Evolutionary conservation across 2,797 vertebrate species (phyloP).

Genomic region (Balearica regulorum): DNA sequence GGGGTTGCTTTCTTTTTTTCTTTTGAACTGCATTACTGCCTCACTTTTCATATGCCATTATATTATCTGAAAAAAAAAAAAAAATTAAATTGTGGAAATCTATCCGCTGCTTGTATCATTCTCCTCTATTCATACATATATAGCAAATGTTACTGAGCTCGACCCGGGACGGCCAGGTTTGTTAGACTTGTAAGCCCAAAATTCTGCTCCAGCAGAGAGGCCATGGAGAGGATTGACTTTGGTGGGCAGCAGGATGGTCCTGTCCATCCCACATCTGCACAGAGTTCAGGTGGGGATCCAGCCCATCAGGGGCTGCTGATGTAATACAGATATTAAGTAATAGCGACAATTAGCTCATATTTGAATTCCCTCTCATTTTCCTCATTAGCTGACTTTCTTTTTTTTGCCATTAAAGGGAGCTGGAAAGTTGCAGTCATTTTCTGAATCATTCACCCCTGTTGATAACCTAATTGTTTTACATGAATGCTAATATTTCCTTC

Average conservation of each 20-base stretch:
- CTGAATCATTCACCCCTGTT: constrained; percentile 52
- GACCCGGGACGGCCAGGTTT: not conserved
- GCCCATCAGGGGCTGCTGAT: not conserved
- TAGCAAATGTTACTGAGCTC: not conserved
- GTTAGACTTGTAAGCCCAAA: not conserved
- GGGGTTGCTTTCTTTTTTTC: constrained; percentile 35
- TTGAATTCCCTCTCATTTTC: constrained; percentile 43
- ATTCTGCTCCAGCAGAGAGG: not conserved
- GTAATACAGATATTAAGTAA: not conserved
- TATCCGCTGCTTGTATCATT: constrained; percentile 41
- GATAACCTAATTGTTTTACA: constrained; percentile 61
- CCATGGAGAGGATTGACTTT: not conserved
- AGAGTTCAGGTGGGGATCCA: not conserved
- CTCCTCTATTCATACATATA: not conserved
- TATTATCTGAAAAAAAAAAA: constrained; percentile 5
- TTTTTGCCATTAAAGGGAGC: constrained; percentile 1
- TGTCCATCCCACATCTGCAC: not conserved
- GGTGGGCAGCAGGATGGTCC: not conserved
- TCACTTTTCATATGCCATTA: constrained; percentile 54
- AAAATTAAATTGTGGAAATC: constrained; percentile 39
- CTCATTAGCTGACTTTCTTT: constrained; percentile 13
- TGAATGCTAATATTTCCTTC: constrained; percentile 62
- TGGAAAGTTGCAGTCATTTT: constrained; percentile 53
- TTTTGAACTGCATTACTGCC: constrained; percentile 60
- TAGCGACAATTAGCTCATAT: not conserved